These are phyloP conservation scores for Apodemia mormo DNA, from an alignment of 2,888 invertebrate genomes.

Conservation along the genomic window DNA sequence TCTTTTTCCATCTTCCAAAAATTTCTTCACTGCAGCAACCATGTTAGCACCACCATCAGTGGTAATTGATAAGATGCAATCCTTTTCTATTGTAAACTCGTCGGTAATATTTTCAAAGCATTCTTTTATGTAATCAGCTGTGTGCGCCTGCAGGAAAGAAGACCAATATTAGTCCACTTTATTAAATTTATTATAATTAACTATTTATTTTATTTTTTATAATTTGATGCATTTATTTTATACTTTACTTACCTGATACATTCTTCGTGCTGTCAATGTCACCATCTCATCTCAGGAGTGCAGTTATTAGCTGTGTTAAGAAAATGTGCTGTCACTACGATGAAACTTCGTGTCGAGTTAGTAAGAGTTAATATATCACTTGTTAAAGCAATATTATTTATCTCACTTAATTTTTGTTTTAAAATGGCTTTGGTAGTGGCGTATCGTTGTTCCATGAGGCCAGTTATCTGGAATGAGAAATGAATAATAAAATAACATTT, in stretches of 20 bases:
- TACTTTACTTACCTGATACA: conserved; percentile 34
- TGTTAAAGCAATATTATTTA: conserved; percentile 27
- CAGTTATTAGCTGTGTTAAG: conserved; percentile 20
- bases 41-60: conserved; percentile 36
- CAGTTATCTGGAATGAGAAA: conserved; percentile 33
- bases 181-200: conserved; percentile 25
- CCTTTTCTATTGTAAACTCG: conserved; percentile 29
- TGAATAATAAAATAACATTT: no score
- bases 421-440: conserved; percentile 32
- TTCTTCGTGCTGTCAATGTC: conserved; percentile 26
- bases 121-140: conserved; percentile 31
- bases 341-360: conserved; percentile 27
- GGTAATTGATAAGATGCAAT: conserved; percentile 28
- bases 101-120: conserved; percentile 30
- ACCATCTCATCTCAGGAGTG: conserved; percentile 23
- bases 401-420: conserved; percentile 31
- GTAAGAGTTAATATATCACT: conserved; percentile 28
- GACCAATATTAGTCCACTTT: conserved; percentile 26
- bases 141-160: conserved; percentile 33
- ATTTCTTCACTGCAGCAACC: conserved; percentile 41
- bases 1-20: conserved; percentile 40
- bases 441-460: conserved; percentile 29
- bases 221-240: conserved; percentile 31
- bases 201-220: conserved; percentile 28
- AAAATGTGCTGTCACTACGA: conserved; percentile 26